Evolutionary conservation across 2,888 invertebrate genomes (phyloP), one percentile per base, ranked within the genome.

Genomic region (Pseudococcus viburni): DNA sequence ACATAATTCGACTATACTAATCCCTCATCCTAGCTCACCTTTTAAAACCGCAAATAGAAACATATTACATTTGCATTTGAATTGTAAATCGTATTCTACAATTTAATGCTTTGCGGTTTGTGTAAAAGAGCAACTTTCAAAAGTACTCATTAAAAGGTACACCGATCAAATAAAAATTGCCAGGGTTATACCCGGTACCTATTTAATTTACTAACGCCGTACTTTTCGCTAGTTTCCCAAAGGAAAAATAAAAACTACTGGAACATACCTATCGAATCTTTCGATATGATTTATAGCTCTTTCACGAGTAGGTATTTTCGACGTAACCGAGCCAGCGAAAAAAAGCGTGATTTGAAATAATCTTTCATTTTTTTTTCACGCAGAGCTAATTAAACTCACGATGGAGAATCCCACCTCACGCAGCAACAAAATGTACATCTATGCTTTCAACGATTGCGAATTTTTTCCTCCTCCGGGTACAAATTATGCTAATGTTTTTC

Each of bases 71-170:
- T 77, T 26, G 77, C 39, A 77, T 77, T 77, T 77, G 77, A 77
- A 77, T 77, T 77, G 77, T 77, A 77, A 77, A 77, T 77, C 39
- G 39, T 77, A 77, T 26, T 77, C 64, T 64, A 64, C 64, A 64
- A 64, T 64, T 64, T 64, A 64, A 64, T 64, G 64, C 64, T 64
- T 19, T 64, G 64, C 11, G 64, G 64, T 64, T 64, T 64, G 22
- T 11, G 64, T 6, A 64, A 64, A 64, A 64, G 22, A 8, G 64
- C 64, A 64, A 64, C 64, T 64, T 64, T 64, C 64, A 22, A 64
- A 64, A 64, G 64, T 64, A 64, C 64, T 64, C 64, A 64, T 64
- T 64, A 64, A 64, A 64, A 64, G 64, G 64, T 22, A 64, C 64
- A 64, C 22, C 15, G 22, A 64, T 64, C 19, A 22, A 64, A 64